phyloP scores from a whole-genome alignment of 92 coral and sea anemone species.

The Porites evermanni region DNA sequence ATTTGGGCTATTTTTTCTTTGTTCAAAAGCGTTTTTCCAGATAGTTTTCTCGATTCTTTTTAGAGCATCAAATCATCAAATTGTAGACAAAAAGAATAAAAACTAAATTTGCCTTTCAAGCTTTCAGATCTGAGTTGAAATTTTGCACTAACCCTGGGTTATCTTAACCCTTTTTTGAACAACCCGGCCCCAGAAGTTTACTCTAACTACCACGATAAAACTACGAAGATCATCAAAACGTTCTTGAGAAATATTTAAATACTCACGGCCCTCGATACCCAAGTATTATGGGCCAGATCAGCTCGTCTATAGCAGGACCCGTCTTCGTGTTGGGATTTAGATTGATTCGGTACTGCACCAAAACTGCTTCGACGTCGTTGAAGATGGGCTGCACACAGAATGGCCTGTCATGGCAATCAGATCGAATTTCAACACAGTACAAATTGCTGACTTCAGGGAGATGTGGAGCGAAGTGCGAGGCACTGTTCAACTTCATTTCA shows the following conservation, averaged over 20 bases:
- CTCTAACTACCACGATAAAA: not conserved
- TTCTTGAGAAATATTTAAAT: not conserved
- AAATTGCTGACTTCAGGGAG: slow-evolving; percentile 12
- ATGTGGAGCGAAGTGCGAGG: slow-evolving; percentile 6
- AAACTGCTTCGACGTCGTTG: not conserved
- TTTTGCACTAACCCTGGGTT: too few relatives aligned
- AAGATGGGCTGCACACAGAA: slow-evolving; percentile 19
- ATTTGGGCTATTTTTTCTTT: too few relatives aligned
- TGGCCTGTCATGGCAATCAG: slow-evolving; percentile 6
- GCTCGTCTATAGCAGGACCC: slow-evolving; percentile 19
- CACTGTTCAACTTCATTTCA: slow-evolving; percentile 32
- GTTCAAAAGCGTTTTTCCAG: too few relatives aligned
- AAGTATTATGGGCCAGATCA: slow-evolving; percentile 17
- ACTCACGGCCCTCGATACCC: not conserved
- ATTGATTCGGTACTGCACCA: slow-evolving; percentile 33
- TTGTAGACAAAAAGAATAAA: too few relatives aligned
- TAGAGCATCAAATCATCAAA: too few relatives aligned
- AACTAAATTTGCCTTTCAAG: too few relatives aligned
- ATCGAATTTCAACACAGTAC: slow-evolving; percentile 35
- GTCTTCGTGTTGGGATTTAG: slow-evolving; percentile 32
- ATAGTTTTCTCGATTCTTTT: too few relatives aligned
- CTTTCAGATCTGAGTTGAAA: too few relatives aligned
- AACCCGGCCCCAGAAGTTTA: too few relatives aligned
- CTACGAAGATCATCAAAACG: not conserved
- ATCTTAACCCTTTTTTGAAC: too few relatives aligned